Percentiles rank a stretch among this genome's conserved stretches.
Evolutionary conservation across 2,113 vertebrate species (phyloP).

Genomic region (Microcebus griseorufus): DNA sequence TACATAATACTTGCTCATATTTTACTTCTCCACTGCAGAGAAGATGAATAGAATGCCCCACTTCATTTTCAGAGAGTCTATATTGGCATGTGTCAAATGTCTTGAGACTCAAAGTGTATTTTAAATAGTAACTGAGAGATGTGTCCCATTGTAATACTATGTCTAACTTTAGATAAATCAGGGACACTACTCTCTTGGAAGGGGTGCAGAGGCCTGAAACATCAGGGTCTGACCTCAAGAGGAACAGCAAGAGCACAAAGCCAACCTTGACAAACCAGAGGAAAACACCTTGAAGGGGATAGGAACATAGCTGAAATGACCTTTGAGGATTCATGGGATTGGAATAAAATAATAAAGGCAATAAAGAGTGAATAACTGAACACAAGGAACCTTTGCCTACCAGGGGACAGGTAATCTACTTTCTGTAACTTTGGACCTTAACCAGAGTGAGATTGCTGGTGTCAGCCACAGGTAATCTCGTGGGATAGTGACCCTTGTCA

Average conservation of each 20-base stretch:
- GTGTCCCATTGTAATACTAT: too few relatives aligned
- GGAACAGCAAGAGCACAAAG: not conserved
- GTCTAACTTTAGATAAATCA: not conserved
- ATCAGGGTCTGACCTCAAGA: not conserved
- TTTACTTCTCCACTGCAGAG: not conserved
- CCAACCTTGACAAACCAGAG: not conserved
- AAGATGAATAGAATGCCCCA: not conserved
- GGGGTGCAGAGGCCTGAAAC: not conserved
- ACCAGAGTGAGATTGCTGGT: not conserved
- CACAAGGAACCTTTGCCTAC: not conserved
- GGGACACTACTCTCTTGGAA: not conserved
- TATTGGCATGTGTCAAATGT: not conserved
- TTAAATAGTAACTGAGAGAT: not conserved
- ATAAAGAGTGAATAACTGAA: not conserved
- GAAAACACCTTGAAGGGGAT: not conserved
- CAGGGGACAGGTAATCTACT: not conserved
- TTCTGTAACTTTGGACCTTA: slow-evolving; percentile 21
- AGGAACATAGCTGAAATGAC: not conserved
- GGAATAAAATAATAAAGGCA: not conserved
- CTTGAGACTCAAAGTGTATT: not conserved
- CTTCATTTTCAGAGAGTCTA: not conserved
- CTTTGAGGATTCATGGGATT: not conserved
- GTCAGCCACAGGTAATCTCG: not conserved
- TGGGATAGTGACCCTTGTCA: not conserved
- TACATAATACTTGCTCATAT: not conserved